phyloP scores from a whole-genome alignment of 1,140 invertebrate species.

The Arctopsyche grandis region DNA sequence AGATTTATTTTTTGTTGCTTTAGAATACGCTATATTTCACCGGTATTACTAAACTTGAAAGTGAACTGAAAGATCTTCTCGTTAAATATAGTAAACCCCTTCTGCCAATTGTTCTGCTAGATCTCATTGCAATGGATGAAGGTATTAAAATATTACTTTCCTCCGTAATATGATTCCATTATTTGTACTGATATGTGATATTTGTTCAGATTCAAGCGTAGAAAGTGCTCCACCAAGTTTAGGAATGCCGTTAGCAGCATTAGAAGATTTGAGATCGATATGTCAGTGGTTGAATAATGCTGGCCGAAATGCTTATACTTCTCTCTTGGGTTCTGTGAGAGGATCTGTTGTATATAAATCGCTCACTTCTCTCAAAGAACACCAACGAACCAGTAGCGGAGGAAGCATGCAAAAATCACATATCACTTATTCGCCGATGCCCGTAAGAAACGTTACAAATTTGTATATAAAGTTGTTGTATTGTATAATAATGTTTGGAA shows the following conservation, averaged over 20 bases:
- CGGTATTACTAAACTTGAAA: slow-evolving; percentile 80
- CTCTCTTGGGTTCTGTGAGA: slow-evolving; percentile 82
- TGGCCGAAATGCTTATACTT: slow-evolving; percentile 79
- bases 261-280: slow-evolving; percentile 80
- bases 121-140: slow-evolving; percentile 87
- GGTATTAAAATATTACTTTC: slow-evolving; percentile 60
- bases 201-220: slow-evolving; percentile 62
- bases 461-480: slow-evolving; percentile 18
- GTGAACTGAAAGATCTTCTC: slow-evolving; percentile 88
- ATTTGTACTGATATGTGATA: no score
- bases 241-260: slow-evolving; percentile 71
- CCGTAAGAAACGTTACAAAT: slow-evolving; percentile 57
- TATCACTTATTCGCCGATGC: slow-evolving; percentile 61
- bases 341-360: slow-evolving; percentile 81
- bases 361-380: slow-evolving; percentile 81
- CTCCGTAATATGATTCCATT: no score
- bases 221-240: slow-evolving; percentile 63
- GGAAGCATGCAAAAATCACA: slow-evolving; percentile 64
- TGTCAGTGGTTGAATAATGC: slow-evolving; percentile 87
- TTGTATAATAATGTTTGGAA: background rate
- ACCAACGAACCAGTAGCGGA: slow-evolving; percentile 80
- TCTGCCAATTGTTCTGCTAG: slow-evolving; percentile 84
- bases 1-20: slow-evolving; percentile 41
- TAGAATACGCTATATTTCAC: slow-evolving; percentile 79
- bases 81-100: slow-evolving; percentile 87